These are phyloP conservation scores for Tetranychus truncatus DNA, from an alignment of 2,888 invertebrate species.

Conservation along the genomic window DNA sequence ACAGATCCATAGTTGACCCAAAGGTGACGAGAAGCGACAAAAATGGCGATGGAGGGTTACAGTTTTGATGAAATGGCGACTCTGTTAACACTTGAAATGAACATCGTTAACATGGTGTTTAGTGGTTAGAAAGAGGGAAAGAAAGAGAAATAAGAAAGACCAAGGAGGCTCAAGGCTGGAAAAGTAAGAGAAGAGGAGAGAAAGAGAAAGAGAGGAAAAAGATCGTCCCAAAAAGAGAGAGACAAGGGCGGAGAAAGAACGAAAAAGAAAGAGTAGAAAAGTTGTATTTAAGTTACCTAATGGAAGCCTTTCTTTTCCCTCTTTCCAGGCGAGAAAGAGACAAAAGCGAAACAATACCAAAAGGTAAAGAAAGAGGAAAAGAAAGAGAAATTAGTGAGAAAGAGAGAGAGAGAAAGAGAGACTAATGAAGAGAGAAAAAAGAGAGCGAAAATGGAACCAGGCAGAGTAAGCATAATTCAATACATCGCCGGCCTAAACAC, in stretches of 20 bases:
- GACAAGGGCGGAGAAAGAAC: neutral
- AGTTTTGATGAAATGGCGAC: neutral
- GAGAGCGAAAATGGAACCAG: conserved; percentile 5
- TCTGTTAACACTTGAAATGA: too few relatives aligned
- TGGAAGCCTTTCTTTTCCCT: neutral
- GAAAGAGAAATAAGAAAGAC: neutral
- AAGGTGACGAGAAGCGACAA: neutral
- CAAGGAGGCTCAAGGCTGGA: neutral
- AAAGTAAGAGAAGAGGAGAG: conserved; percentile 5
- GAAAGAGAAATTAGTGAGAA: conserved; percentile 2
- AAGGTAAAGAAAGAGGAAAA: conserved; percentile 5
- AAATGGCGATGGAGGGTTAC: neutral
- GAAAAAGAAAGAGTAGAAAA: neutral
- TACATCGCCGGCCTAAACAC: neutral
- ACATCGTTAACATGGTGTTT: too few relatives aligned
- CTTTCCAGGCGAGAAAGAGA: neutral
- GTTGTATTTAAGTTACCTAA: neutral
- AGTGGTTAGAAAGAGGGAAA: neutral
- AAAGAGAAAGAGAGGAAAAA: conserved; percentile 8
- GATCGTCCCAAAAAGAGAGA: conserved; percentile 14
- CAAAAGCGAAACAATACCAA: neutral
- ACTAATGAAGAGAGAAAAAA: neutral
- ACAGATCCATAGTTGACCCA: neutral
- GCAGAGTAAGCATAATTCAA: neutral
- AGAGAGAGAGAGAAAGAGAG: conserved; percentile 6